These are phyloP conservation scores for Drosophila colorata DNA, from an alignment of 2,888 invertebrate genomes.

Conservation along the genomic window DNA sequence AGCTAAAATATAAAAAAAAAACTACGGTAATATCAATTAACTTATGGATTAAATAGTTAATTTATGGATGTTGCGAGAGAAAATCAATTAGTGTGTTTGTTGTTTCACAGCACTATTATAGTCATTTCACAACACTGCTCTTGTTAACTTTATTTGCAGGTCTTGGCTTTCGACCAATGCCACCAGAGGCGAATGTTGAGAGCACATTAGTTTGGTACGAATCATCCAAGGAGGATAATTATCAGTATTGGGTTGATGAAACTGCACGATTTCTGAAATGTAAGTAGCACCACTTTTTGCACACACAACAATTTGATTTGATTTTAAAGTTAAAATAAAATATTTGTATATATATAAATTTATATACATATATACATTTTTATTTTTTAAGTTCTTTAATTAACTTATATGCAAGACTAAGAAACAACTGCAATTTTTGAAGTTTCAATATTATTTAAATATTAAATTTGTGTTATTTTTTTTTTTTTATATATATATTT, in stretches of 20 bases:
- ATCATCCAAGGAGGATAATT: conserved; percentile 87
- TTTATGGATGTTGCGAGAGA: too few species aligned
- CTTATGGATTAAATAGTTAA: too few species aligned
- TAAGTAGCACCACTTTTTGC: conserved; percentile 84
- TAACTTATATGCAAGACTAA: neutral
- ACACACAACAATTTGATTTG: neutral
- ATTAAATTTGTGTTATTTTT: conserved; percentile 31
- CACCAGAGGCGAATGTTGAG: conserved; percentile 95
- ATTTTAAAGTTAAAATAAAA: neutral
- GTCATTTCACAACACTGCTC: neutral
- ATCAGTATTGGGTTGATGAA: conserved; percentile 92
- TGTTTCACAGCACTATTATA: neutral
- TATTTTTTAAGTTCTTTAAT: neutral
- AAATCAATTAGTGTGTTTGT: neutral
- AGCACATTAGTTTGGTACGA: conserved; percentile 99
- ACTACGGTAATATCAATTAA: too few species aligned
- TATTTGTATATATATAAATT: neutral
- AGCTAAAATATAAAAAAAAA: too few species aligned
- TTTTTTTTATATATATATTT: conserved; percentile 31
- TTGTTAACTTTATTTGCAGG: conserved; percentile 87
- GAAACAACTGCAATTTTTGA: conserved; percentile 3
- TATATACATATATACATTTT: neutral
- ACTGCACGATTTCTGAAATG: conserved; percentile 91
- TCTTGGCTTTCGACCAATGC: conserved; percentile 98
- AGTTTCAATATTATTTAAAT: neutral